A percentile compares a stretch with the other conserved stretches of the same genome.
Conservation (phyloP, 2,797 vertebrate genomes). For the Cynopterus sphinx region DNA sequence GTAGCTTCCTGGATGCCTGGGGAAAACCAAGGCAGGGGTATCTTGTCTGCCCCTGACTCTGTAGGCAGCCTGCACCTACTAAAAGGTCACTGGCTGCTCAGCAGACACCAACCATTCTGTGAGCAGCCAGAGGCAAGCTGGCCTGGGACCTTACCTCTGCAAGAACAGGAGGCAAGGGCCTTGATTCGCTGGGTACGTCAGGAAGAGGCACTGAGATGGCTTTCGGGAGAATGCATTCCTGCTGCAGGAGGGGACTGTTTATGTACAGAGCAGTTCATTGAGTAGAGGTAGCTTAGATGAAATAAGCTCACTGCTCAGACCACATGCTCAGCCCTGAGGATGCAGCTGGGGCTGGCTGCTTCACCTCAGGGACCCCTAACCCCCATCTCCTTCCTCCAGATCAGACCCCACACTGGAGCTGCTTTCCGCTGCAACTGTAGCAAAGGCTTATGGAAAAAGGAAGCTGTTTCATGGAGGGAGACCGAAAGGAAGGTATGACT, state of each 20-base stretch:
- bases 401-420: neutral
- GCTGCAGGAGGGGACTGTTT: constrained; percentile 38
- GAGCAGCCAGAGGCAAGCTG: neutral
- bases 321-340: constrained; percentile 35
- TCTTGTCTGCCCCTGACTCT: neutral
- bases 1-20: neutral
- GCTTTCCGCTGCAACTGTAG: neutral
- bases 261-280: neutral
- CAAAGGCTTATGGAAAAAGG: neutral
- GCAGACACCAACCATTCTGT: neutral
- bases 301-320: constrained; percentile 20
- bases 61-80: neutral
- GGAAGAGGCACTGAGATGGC: constrained; percentile 22
- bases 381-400: constrained; percentile 29
- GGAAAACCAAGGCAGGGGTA: constrained; percentile 27
- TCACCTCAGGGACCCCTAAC: neutral
- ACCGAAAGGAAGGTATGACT: neutral
- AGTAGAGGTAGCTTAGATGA: neutral
- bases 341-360: constrained; percentile 28
- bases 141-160: neutral
- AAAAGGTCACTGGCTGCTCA: neutral
- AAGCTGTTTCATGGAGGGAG: neutral
- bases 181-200: constrained; percentile 29
- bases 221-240: constrained; percentile 3
- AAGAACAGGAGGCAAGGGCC: neutral